Evolutionary conservation across 1,140 invertebrate species (phyloP), one percentile per base, ranked within the genome.

Genomic region (Drosophila kanapiae): DNA sequence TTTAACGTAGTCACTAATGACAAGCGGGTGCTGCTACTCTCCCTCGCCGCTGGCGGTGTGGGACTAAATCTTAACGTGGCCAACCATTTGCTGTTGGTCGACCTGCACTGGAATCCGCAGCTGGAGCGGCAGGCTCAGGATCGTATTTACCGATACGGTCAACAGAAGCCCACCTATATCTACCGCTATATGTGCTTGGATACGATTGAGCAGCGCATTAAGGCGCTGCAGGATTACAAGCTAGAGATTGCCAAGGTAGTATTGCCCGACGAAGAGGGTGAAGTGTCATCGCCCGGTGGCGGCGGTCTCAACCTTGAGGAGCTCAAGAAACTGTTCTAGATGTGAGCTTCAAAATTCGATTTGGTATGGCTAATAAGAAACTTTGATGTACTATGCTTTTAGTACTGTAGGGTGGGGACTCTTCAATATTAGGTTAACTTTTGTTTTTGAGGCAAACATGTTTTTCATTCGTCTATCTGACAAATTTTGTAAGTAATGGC

Each of bases 171-270:
- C 2, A 58, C 82, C 9, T 57, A 61, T 33, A 86, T 86, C 1
- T 84, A 84, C 29, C 97, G 97, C 83, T 97, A 98, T 92, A 94
- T 98, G 72, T 96, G 96, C 60, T 92, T 94, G 51, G 95, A 97
- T 33, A 98, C 97, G 0, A 96, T 98, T 47, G 98, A 98, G 92
- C 95, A 97, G 79, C 94, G 95, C 43, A 97, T 98, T 72, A 93
- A 96, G 47, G 90, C 94, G 10, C 93, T 98, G 8, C 98, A 99
- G 92, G 93, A 96, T 11, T 94, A 94, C 29, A 98, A 99, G 91
- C 82, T 96, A 18, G 93, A 94, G 23, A 87, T 98, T 27, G 97
- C 97, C 1, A 94, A 95, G n/a, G 95, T 94, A 78, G 95, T 98
- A 42, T 92, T 97, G 16, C 75, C 61, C 9, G 31, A 45, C 11